Conservation (phyloP, 2,888 invertebrate species). For the Oligia fasciuncula region DNA sequence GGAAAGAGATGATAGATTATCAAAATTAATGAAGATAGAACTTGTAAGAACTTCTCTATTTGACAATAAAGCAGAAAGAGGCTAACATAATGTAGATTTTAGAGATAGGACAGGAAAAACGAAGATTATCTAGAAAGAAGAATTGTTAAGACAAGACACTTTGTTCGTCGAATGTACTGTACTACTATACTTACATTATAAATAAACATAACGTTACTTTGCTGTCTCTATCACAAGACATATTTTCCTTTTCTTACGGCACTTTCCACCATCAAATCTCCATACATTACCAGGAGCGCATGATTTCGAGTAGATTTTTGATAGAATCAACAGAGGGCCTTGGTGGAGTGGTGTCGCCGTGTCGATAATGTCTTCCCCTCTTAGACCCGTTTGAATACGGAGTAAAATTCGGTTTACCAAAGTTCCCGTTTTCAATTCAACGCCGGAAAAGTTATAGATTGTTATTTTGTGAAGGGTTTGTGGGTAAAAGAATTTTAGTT, state of each 20-base stretch:
- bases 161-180: not conserved
- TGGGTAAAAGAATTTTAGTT: constrained; percentile 70
- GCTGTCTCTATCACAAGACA: not conserved
- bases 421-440: constrained; percentile 79
- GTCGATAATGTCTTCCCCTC: constrained; percentile 86
- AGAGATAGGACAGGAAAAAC: not conserved
- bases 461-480: constrained; percentile 83
- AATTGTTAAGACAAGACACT: not conserved
- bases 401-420: constrained; percentile 87
- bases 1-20: not conserved
- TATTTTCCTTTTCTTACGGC: not conserved
- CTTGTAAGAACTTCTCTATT: not conserved
- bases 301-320: constrained; percentile 84
- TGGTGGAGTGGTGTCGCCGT: constrained; percentile 82
- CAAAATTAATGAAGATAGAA: not conserved
- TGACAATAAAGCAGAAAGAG: not conserved
- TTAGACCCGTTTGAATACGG: constrained; percentile 82
- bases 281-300: constrained; percentile 65
- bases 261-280: constrained; percentile 41
- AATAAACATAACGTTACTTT: not conserved
- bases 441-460: constrained; percentile 86
- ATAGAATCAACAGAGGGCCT: constrained; percentile 87
- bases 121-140: not conserved
- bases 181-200: not conserved
- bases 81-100: not conserved